Evolutionary conservation across 2,888 invertebrate species (phyloP).

Genomic region (Drosophila nr. fundita): DNA sequence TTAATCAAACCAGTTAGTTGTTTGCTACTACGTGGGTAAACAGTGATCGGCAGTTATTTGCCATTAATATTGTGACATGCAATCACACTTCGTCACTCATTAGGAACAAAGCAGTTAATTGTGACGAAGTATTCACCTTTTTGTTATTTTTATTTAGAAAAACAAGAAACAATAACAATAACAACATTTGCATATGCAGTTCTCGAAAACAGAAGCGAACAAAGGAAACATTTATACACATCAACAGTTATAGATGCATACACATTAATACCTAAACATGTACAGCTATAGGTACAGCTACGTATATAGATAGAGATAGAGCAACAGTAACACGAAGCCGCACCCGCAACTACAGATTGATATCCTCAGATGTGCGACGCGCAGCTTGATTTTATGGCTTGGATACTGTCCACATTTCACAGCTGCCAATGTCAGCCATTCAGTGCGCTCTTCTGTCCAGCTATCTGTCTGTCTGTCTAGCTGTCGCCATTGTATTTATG

Average conservation of each 20-base stretch:
- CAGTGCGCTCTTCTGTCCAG: conserved; percentile 9
- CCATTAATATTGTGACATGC: conserved; percentile 20
- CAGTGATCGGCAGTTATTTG: conserved; percentile 23
- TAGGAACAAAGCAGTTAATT: conserved; percentile 27
- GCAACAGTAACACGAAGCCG: not conserved
- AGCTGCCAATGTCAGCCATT: conserved; percentile 32
- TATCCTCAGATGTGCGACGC: conserved; percentile 34
- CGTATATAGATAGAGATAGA: conserved; percentile 5
- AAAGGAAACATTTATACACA: conserved; percentile 41
- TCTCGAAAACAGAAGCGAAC: conserved; percentile 14
- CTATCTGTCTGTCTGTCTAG: not conserved
- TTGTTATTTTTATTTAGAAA: not conserved
- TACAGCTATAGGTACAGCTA: conserved; percentile 9
- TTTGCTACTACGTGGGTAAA: conserved; percentile 23
- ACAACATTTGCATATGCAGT: conserved; percentile 32
- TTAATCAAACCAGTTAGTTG: conserved; percentile 43
- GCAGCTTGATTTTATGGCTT: conserved; percentile 44
- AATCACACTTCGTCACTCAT: conserved; percentile 16
- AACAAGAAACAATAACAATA: conserved; percentile 11
- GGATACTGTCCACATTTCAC: conserved; percentile 41
- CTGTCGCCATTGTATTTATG: conserved; percentile 47
- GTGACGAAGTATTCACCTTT: conserved; percentile 21
- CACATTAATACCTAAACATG: not conserved
- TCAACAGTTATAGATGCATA: conserved; percentile 11
- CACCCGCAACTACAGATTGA: conserved; percentile 26